Evolutionary conservation across 2,888 invertebrate species (phyloP).

Genomic region (Periphyllus acericola): DNA sequence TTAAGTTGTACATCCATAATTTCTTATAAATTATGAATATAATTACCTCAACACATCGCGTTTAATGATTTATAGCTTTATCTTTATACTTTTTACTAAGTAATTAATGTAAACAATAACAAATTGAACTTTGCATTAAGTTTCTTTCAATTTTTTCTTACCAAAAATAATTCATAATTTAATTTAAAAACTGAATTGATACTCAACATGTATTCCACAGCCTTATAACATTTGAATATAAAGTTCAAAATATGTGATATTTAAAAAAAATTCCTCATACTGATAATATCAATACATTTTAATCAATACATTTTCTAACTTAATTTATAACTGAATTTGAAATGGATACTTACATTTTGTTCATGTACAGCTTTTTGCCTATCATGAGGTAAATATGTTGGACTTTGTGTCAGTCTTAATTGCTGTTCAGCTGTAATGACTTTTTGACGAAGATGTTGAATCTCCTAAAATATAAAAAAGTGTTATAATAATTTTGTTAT

Average conservation of each 20-base stretch:
- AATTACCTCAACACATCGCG: not conserved
- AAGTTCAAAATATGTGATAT: not conserved
- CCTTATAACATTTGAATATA: not conserved
- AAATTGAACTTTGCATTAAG: not conserved
- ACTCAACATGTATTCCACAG: not conserved
- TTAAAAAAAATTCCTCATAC: not conserved
- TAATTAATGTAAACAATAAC: constrained; percentile 6
- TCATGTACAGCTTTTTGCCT: constrained; percentile 83
- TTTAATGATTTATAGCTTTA: not conserved
- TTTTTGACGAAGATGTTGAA: constrained; percentile 83
- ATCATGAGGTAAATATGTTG: constrained; percentile 84
- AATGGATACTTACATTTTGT: constrained; percentile 82
- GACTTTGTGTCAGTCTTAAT: constrained; percentile 82
- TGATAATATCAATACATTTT: not conserved
- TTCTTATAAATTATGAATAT: constrained; percentile 20
- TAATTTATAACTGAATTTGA: not conserved
- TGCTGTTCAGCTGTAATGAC: constrained; percentile 89
- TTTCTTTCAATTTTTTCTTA: not conserved
- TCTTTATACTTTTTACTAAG: not conserved
- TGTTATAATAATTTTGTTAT: not conserved
- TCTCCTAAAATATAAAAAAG: constrained; percentile 71
- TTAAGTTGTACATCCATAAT: not conserved
- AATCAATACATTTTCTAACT: not conserved
- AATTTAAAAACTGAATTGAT: not conserved
- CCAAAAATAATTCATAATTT: not conserved